Base-by-base conservation (phyloP, 2,113 vertebrate genomes). In the Nipponia nippon region DNA sequence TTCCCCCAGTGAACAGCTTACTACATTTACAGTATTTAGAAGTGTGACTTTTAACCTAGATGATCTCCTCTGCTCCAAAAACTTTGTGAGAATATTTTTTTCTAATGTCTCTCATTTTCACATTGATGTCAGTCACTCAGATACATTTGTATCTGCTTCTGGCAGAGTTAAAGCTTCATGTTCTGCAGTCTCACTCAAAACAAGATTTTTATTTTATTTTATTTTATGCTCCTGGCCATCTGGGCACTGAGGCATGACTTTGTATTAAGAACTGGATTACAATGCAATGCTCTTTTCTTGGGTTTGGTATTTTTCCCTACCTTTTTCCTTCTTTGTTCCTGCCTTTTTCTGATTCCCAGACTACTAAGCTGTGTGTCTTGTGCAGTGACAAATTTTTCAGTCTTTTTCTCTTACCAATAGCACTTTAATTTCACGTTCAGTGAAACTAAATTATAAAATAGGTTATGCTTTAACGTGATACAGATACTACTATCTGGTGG, bases 191-290 rank as follows among this genome's bases (percentile, higher is more conserved):
- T 62, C 7, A 22, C 70, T 73, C 66, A 61, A 61, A 56, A 47
- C 12, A 32, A 65, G 32, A 11, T 20, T 59, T 42, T 59, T 81
- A 0, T 22, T 49, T 59, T 61, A 3, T 52, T 71, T 46, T 79
- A 15, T 63, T 90, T 62, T 36, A 58, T 84, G 47, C 58, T 89
- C 30, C 23, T 81, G 69, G 69, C 61, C 55, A 75, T 85, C 69
- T 90, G 53, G 55, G 69, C 82, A 56, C 36, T 76, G 83, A 96
- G 44, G 71, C 67, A 34, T 91, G 65, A 59, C 55, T 93, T 94
- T 83, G 46, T 87, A 30, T 88, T 90, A 86, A 86, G 88, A 91
- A 46, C 42, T 93, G 47, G 34, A 78, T 91, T 95, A 85, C 75
- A 89, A 80, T 72, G 65, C 79, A 86, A 4, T 44, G n/a, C 32